Percentiles rank a stretch among this genome's conserved stretches.
Conservation (phyloP, 1,140 invertebrate species). For the Calephelis nemesis region DNA sequence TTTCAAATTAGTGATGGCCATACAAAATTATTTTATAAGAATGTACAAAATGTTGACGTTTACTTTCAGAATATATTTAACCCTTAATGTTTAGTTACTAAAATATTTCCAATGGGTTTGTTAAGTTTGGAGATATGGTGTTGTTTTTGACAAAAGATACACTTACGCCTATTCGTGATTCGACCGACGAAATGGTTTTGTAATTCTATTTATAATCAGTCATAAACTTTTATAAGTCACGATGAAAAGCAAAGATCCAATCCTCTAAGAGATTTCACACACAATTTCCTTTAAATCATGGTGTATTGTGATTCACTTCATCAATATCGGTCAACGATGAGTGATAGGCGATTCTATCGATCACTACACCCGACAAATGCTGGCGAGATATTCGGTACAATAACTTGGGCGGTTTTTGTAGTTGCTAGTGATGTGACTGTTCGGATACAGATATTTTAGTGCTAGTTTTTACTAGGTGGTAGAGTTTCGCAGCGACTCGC, state of each 20-base stretch:
- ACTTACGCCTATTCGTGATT: too few species aligned
- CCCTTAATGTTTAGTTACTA: too few species aligned
- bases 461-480: background rate
- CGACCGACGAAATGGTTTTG: too few species aligned
- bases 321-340: constrained; percentile 25
- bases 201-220: too few species aligned
- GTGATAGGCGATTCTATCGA: constrained; percentile 25
- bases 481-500: too few species aligned
- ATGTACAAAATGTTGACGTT: too few species aligned
- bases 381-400: constrained; percentile 23
- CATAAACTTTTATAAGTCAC: background rate
- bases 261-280: constrained; percentile 6
- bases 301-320: constrained; percentile 10
- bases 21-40: too few species aligned
- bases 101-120: too few species aligned
- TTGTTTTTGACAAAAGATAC: too few species aligned
- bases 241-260: background rate
- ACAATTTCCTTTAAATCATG: constrained; percentile 15
- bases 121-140: too few species aligned
- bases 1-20: too few species aligned
- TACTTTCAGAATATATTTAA: too few species aligned
- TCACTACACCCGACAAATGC: constrained; percentile 26
- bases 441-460: constrained; percentile 4
- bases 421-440: constrained; percentile 22
- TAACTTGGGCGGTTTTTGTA: constrained; percentile 21